phyloP scores from a whole-genome alignment of 92 coral and sea anemone species.

The Epizoanthus fatuus region DNA sequence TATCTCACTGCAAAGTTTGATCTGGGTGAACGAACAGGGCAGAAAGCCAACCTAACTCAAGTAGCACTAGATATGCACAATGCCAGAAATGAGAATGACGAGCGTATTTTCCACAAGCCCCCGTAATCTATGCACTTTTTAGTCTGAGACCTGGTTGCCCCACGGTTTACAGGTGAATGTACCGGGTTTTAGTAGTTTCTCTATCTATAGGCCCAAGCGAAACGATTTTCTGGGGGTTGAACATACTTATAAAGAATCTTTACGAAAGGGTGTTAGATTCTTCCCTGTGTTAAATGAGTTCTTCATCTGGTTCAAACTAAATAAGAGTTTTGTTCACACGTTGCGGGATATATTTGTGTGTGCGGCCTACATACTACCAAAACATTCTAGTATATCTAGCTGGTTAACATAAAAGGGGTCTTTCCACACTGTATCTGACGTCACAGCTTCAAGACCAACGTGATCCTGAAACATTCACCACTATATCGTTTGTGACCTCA shows the following conservation, averaged over 20 bases:
- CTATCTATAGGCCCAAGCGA: neutral
- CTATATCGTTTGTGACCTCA: no score
- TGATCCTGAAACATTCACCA: no score
- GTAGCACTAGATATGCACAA: no score
- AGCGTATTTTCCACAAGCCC: no score
- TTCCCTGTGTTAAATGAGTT: neutral
- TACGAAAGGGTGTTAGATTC: neutral
- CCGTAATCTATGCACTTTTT: no score
- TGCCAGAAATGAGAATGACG: no score
- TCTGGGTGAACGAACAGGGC: no score
- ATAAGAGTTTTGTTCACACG: neutral
- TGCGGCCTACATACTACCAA: neutral
- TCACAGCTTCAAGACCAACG: no score
- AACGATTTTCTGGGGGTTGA: neutral
- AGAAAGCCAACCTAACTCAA: no score
- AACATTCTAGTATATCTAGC: neutral
- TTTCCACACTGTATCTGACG: no score
- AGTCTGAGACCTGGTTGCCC: neutral
- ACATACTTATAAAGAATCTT: neutral
- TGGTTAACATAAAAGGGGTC: no score
- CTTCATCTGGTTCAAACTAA: neutral
- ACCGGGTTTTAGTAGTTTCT: slow-evolving; percentile 10
- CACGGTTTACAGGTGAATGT: neutral
- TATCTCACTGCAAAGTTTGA: no score
- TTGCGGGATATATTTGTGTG: neutral